phyloP scores from a whole-genome alignment of 2,797 vertebrate species.

The Microtus obscurus region DNA sequence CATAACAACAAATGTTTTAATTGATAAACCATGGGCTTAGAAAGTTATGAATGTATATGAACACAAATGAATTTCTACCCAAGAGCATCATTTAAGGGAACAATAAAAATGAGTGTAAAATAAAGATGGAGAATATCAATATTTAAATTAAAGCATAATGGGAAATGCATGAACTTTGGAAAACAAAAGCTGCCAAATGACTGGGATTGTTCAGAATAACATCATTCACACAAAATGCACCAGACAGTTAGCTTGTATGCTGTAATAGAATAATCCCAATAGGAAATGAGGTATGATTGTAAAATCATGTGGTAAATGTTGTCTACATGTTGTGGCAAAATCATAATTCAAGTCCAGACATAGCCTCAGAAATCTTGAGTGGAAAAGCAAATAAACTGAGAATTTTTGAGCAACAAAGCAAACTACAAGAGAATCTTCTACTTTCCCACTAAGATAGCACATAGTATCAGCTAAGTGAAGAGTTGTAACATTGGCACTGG shows the following conservation, averaged over 20 bases:
- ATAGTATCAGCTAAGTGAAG: neutral
- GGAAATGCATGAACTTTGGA: neutral
- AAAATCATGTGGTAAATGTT: neutral
- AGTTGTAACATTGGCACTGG: neutral
- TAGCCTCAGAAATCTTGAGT: neutral
- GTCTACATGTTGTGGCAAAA: neutral
- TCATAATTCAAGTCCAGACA: neutral
- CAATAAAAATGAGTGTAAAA: neutral
- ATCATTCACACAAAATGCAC: neutral
- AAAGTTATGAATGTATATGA: neutral
- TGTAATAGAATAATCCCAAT: neutral
- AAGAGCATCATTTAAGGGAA: slow-evolving; percentile 15
- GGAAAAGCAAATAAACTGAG: slow-evolving; percentile 19
- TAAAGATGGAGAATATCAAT: slow-evolving; percentile 36
- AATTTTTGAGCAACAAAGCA: neutral
- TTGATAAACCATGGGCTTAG: slow-evolving; percentile 19
- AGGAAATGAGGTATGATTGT: neutral
- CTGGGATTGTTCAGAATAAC: neutral
- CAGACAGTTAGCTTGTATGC: neutral
- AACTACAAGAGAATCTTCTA: neutral
- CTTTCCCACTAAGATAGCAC: neutral
- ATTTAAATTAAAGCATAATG: slow-evolving; percentile 14
- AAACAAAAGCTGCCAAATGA: slow-evolving; percentile 10
- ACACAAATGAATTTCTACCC: neutral
- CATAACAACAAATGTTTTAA: slow-evolving; percentile 59